Percentiles rank a stretch among this genome's conserved stretches.
These are phyloP conservation scores for Pandemis cinnamomeana DNA, from an alignment of 2,888 invertebrate genomes.

Conservation along the genomic window DNA sequence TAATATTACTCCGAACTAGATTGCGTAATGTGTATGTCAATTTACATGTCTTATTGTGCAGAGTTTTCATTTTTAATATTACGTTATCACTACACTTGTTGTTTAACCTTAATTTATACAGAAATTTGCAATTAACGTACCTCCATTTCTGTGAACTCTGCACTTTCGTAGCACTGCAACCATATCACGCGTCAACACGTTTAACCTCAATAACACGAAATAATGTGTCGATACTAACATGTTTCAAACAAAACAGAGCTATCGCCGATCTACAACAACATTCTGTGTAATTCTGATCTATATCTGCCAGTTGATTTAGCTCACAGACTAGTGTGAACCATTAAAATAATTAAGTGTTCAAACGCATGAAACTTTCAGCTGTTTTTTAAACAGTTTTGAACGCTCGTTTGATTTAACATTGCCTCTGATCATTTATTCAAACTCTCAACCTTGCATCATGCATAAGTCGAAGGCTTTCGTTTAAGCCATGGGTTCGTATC, in stretches of 20 bases:
- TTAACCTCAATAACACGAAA: conserved; percentile 39
- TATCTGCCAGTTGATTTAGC: conserved; percentile 31
- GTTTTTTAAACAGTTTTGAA: background rate
- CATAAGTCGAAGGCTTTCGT: conserved; percentile 1
- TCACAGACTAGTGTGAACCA: background rate
- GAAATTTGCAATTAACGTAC: background rate
- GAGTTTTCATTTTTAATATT: background rate
- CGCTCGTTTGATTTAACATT: no score
- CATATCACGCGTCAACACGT: conserved; percentile 35
- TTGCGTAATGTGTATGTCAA: background rate
- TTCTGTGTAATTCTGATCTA: conserved; percentile 32
- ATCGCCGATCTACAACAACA: conserved; percentile 37
- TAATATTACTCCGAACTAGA: background rate
- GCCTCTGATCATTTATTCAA: background rate
- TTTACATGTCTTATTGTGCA: background rate
- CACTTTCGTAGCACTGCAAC: conserved; percentile 20
- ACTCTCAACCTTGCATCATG: background rate
- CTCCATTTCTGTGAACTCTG: background rate
- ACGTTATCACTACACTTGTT: conserved; percentile 15
- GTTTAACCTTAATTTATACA: conserved; percentile 10
- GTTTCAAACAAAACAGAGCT: conserved; percentile 37
- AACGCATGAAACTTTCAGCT: background rate
- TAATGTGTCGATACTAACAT: conserved; percentile 25
- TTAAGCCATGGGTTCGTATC: conserved; percentile 12
- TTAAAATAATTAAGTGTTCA: background rate